Percentiles rank a stretch among this genome's conserved stretches.
These are phyloP conservation scores for Drosophila borealis DNA, from an alignment of 2,888 invertebrate species.

Conservation along the genomic window DNA sequence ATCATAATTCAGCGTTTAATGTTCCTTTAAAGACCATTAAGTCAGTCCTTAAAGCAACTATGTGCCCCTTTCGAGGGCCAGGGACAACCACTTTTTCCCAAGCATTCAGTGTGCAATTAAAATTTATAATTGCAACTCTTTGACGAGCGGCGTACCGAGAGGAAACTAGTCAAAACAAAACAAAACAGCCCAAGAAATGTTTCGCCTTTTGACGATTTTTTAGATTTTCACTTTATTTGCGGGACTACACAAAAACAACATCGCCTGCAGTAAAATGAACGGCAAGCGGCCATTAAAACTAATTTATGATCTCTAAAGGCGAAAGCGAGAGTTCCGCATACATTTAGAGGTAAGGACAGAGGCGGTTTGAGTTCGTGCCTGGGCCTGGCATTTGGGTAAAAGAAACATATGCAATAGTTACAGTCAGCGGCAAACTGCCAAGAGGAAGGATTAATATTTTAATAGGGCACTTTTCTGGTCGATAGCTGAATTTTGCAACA, in stretches of 20 bases:
- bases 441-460: constrained; percentile 75
- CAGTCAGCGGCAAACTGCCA: background rate
- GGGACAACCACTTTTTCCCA: constrained; percentile 65
- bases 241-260: constrained; percentile 31
- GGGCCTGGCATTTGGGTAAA: background rate
- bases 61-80: constrained; percentile 24
- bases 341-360: constrained; percentile 18
- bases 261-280: constrained; percentile 11
- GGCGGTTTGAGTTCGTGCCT: background rate
- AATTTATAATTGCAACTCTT: constrained; percentile 75
- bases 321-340: constrained; percentile 69
- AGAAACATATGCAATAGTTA: constrained; percentile 53
- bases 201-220: constrained; percentile 37
- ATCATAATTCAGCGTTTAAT: constrained; percentile 66
- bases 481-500: constrained; percentile 73
- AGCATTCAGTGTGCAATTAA: constrained; percentile 68
- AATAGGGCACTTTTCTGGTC: constrained; percentile 62
- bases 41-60: constrained; percentile 46
- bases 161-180: constrained; percentile 32
- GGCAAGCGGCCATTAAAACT: constrained; percentile 62
- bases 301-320: constrained; percentile 73
- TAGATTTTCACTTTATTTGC: constrained; percentile 73
- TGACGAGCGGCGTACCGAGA: constrained; percentile 58
- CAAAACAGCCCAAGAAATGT: constrained; percentile 32
- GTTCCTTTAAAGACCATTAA: constrained; percentile 68